Percentiles rank a stretch among this genome's conserved stretches.
These are phyloP conservation scores for Desoria tigrina DNA, from an alignment of 2,888 invertebrate genomes.

Conservation along the genomic window DNA sequence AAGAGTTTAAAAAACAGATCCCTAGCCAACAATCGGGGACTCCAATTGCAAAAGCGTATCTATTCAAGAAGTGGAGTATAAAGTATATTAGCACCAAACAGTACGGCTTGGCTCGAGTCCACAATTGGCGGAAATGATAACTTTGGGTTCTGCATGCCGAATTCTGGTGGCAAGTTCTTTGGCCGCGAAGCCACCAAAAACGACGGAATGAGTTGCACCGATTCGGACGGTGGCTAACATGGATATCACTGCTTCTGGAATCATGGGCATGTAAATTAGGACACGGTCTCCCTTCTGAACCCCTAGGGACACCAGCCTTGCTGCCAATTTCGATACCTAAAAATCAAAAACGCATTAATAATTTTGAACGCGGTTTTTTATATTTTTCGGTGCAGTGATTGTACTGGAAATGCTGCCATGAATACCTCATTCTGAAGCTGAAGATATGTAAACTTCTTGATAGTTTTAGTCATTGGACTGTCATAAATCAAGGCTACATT, in stretches of 20 bases:
- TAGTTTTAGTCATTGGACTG: conserved; percentile 79
- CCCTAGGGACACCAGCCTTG: conserved; percentile 74
- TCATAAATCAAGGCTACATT: conserved; percentile 85
- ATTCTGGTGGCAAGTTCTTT: conserved; percentile 82
- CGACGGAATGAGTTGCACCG: conserved; percentile 90
- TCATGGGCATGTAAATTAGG: conserved; percentile 97
- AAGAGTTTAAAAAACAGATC: conserved; percentile 51
- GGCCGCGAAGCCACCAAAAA: conserved; percentile 88
- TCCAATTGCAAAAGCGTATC: no score
- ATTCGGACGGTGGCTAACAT: conserved; percentile 92
- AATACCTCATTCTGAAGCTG: conserved; percentile 59
- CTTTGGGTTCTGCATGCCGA: conserved; percentile 82
- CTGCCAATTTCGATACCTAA: conserved; percentile 74
- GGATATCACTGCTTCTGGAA: conserved; percentile 84
- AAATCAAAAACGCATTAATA: background rate
- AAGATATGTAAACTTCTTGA: conserved; percentile 75
- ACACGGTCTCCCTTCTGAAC: conserved; percentile 87
- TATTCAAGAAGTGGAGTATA: no score
- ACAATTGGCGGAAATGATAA: conserved; percentile 86
- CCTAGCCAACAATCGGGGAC: no score
- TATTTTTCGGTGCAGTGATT: no score
- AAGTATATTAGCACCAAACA: conserved; percentile 67
- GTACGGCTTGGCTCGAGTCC: conserved; percentile 85
- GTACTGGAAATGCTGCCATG: no score
- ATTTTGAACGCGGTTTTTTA: background rate